Evolutionary conservation across 2,113 vertebrate genomes (phyloP), one percentile per base, ranked within the genome.

Genomic region (Motacilla tschutschensis): DNA sequence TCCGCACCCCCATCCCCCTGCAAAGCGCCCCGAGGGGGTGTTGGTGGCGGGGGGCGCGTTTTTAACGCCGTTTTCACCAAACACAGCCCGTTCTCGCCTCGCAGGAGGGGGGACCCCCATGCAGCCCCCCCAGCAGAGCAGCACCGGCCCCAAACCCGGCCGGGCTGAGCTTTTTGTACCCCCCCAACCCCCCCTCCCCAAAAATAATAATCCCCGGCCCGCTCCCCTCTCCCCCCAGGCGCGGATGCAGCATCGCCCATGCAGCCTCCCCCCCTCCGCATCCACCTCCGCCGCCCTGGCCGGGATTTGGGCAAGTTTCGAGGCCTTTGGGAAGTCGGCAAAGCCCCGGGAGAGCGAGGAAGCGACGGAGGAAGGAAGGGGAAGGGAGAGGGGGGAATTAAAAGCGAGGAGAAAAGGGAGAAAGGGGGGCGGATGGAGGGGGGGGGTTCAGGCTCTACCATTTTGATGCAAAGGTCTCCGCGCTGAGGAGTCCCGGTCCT

Each of bases 401-500:
- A 59, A 74, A 85, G 62, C 60, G n/a, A 66, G 53, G 62, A 83
- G 84, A 76, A 46, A 83, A 93, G 71, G 95, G 81, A 85, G 86
- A 93, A 70, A 77, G 79, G 91, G 85, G n/a, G 2, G 24, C 22
- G 48, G 48, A 16, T 21, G 3, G 17, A 3, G 3, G 8, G 2
- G 35, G 71, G 48, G 31, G 3, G 12, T 71, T 76, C 88, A 92
- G 88, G 83, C 93, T 89, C 86, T 95, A 98, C 97, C 98, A 98
- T 98, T 97, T 97, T 98, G 97, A 97, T 97, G 97, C 96, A 83
- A 96, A 96, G 95, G 94, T 95, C 95, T 93, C 96, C 88, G 97
- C 96, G 96, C 96, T 69, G 91, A 94, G 96, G 96, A 97, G 97
- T 97, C 96, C 95, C 89, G 94, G 67, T 96, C 95, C 96, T 97